A percentile compares a stretch with the other conserved stretches of the same genome.
These are phyloP conservation scores for Tiaroga cobitis DNA, from an alignment of 2,797 vertebrate species.

Conservation along the genomic window DNA sequence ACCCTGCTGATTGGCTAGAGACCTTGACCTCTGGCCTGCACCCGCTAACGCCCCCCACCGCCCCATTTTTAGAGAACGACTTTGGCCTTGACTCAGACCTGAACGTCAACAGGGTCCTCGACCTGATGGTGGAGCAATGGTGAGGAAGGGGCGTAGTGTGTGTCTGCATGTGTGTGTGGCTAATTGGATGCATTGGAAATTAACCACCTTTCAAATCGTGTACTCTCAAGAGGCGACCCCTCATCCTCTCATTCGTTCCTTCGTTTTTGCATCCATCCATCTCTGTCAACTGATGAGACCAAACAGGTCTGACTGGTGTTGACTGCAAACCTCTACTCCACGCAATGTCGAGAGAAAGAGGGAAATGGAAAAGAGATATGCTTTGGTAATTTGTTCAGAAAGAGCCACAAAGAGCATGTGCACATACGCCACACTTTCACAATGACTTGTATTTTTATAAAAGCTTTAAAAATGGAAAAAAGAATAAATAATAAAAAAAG, in stretches of 20 bases:
- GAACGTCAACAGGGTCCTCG: slow-evolving; percentile 82
- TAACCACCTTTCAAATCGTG: slow-evolving; percentile 54
- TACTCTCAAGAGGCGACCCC: slow-evolving; percentile 59
- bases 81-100: slow-evolving; percentile 86
- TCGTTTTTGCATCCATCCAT: slow-evolving; percentile 61
- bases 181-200: slow-evolving; percentile 61
- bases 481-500: slow-evolving; percentile 43
- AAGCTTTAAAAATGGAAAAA: slow-evolving; percentile 40
- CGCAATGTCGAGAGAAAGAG: slow-evolving; percentile 78
- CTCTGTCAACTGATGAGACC: slow-evolving; percentile 65
- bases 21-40: slow-evolving; percentile 82
- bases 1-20: slow-evolving; percentile 89
- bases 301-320: slow-evolving; percentile 62
- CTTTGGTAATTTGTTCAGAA: slow-evolving; percentile 52
- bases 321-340: slow-evolving; percentile 69
- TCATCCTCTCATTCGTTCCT: slow-evolving; percentile 38
- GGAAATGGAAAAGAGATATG: slow-evolving; percentile 48
- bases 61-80: slow-evolving; percentile 87
- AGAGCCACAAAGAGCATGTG: slow-evolving; percentile 59
- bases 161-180: slow-evolving; percentile 54
- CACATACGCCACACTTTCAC: slow-evolving; percentile 53
- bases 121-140: slow-evolving; percentile 83
- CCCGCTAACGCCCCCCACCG: slow-evolving; percentile 75
- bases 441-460: slow-evolving; percentile 10
- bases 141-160: slow-evolving; percentile 64